A percentile compares a stretch with the other conserved stretches of the same genome.
These are phyloP conservation scores for Schizotus pectinicornis DNA, from an alignment of 2,888 invertebrate species.

Conservation along the genomic window DNA sequence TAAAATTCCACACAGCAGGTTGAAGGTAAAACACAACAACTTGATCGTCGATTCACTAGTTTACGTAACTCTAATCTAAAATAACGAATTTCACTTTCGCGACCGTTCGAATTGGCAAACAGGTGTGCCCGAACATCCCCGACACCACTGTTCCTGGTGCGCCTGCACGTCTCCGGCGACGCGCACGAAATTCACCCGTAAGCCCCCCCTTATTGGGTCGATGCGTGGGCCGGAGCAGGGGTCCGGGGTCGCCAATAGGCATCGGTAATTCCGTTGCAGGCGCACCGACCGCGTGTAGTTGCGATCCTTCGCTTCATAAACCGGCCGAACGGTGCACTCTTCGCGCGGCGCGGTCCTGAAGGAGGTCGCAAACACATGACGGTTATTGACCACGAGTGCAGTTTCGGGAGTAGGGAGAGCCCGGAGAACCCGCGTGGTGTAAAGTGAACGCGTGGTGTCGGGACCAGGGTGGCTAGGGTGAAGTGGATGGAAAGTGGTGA, in stretches of 20 bases:
- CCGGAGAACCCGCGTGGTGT: neutral
- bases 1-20: no score
- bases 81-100: neutral
- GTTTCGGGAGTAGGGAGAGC: neutral
- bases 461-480: neutral
- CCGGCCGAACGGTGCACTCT: no score
- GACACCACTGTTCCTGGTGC: neutral
- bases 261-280: constrained; percentile 11
- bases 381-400: no score
- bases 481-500: neutral
- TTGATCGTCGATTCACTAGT: no score
- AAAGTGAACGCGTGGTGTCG: neutral
- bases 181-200: no score
- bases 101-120: constrained; percentile 3
- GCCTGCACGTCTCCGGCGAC: neutral
- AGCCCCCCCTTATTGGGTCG: no score
- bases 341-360: no score
- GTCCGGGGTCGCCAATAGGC: neutral
- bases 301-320: neutral
- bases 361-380: no score
- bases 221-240: no score
- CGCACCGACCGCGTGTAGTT: constrained; percentile 8
- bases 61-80: no score
- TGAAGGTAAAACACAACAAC: no score
- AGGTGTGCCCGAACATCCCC: constrained; percentile 16